Evolutionary conservation across 2,113 vertebrate genomes (phyloP).

Genomic region (Heloderma charlesbogerti): DNA sequence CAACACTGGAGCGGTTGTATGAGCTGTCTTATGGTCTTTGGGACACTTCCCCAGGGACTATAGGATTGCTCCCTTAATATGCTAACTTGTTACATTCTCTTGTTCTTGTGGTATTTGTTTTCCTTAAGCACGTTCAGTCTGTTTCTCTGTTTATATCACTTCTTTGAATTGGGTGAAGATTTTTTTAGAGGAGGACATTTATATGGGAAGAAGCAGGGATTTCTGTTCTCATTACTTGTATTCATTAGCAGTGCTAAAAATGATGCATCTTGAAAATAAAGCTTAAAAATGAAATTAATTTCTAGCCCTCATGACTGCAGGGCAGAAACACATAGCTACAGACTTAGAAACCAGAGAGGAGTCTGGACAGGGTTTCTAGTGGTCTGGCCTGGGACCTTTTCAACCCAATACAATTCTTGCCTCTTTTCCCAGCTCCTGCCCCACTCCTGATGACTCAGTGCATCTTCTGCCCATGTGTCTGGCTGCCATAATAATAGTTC

Average conservation of each 20-base stretch:
- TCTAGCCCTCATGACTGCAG: not conserved
- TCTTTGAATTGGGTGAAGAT: not conserved
- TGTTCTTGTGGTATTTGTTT: not conserved
- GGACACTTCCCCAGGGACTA: no score
- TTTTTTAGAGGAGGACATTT: not conserved
- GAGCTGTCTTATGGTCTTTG: no score
- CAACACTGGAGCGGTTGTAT: no score
- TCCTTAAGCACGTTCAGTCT: not conserved
- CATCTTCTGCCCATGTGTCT: no score
- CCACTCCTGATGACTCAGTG: no score
- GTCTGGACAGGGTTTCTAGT: not conserved
- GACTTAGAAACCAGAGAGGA: not conserved
- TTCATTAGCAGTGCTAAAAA: not conserved
- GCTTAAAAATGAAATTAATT: not conserved
- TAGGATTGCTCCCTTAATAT: no score
- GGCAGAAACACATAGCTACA: not conserved
- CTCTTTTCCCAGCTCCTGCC: no score
- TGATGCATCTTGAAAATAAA: not conserved
- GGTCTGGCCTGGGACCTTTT: no score
- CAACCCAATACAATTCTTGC: no score
- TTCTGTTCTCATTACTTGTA: not conserved
- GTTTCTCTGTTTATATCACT: not conserved
- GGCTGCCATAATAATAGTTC: no score
- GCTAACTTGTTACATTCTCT: not conserved
- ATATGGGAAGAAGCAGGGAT: not conserved